Percentiles rank a stretch among this genome's conserved stretches.
Conservation (phyloP, 2,888 invertebrate genomes). For the Ptycholaimellus sp. region DNA sequence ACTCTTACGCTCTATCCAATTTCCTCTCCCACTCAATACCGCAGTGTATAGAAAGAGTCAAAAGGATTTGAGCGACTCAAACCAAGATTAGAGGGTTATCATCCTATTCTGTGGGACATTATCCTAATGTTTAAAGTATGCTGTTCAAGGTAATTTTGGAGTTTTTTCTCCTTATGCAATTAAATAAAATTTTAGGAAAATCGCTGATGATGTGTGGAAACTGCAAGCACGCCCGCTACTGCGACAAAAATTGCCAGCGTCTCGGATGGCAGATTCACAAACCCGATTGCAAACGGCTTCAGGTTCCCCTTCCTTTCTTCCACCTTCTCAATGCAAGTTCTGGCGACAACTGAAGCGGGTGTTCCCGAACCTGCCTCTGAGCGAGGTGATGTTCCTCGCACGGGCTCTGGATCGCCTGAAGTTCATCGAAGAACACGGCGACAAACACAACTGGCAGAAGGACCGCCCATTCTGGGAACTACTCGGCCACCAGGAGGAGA, state of each 20-base stretch:
- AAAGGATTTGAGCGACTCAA: no score
- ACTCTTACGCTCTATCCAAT: no score
- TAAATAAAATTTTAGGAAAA: constrained; percentile 7
- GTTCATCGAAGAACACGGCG: constrained; percentile 17
- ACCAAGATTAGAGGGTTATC: no score
- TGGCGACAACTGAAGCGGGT: constrained; percentile 1
- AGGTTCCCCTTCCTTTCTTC: not conserved
- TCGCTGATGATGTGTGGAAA: constrained; percentile 15
- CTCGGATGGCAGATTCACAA: constrained; percentile 18
- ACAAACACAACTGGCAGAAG: constrained; percentile 15
- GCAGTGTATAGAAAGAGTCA: no score
- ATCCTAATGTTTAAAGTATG: no score
- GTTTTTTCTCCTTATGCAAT: no score
- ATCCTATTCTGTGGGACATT: no score
- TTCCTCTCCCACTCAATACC: no score
- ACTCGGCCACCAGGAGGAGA: constrained; percentile 4
- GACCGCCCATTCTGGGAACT: constrained; percentile 13
- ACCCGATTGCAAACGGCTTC: constrained; percentile 16
- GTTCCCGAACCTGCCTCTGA: constrained; percentile 22
- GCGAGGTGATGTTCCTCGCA: constrained; percentile 20
- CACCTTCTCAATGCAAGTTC: not conserved
- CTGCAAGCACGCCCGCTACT: constrained; percentile 14
- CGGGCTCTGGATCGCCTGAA: constrained; percentile 16
- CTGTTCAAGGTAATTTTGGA: no score
- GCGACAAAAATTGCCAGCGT: constrained; percentile 18